These are phyloP conservation scores for Cricetomys ansorgei DNA, from an alignment of 2,113 vertebrate genomes.

Conservation along the genomic window DNA sequence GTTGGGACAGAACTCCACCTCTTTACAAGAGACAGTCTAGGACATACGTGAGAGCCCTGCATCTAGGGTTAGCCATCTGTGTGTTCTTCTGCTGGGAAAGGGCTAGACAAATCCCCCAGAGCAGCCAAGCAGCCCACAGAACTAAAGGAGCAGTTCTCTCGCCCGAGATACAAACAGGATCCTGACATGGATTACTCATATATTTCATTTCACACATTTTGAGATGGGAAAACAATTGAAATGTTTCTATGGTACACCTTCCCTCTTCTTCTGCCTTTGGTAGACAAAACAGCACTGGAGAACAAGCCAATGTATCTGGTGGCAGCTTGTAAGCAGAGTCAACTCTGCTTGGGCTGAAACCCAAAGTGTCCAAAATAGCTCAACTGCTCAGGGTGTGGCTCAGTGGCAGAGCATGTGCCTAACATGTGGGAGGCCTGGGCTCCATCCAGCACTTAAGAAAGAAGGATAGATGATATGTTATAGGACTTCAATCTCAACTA, in stretches of 20 bases:
- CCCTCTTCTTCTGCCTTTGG: conserved; percentile 21
- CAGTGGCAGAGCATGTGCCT: neutral
- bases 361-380: neutral
- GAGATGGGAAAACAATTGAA: neutral
- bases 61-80: neutral
- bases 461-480: too few relatives aligned
- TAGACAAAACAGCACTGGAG: conserved; percentile 46
- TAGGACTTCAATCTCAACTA: neutral
- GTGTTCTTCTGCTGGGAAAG: neutral
- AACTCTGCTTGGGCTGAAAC: neutral
- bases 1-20: neutral
- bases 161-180: neutral
- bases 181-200: neutral
- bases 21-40: neutral
- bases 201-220: conserved; percentile 32
- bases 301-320: neutral
- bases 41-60: neutral
- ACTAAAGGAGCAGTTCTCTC: neutral
- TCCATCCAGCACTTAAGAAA: neutral
- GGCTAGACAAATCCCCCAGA: neutral
- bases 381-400: neutral
- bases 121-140: neutral
- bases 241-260: neutral
- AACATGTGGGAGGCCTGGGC: neutral
- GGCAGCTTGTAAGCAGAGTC: conserved; percentile 3